phyloP scores from a whole-genome alignment of 1,140 invertebrate species.

The Phortica variegata region DNA sequence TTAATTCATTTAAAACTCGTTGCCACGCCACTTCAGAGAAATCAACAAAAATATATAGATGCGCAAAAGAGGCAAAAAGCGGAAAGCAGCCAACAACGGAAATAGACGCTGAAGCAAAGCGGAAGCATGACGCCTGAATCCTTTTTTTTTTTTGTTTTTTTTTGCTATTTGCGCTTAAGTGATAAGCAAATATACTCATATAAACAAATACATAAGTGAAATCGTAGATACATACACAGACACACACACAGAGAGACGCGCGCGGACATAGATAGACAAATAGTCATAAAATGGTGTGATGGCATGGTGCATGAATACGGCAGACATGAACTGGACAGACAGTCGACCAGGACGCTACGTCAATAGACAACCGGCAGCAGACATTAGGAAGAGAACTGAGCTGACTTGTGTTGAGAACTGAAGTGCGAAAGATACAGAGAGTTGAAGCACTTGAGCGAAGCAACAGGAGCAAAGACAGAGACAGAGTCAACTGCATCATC shows the following conservation, averaged over 20 bases:
- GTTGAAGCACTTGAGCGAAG: no score
- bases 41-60: slow-evolving; percentile 13
- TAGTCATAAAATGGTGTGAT: slow-evolving; percentile 38
- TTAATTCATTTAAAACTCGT: slow-evolving; percentile 54
- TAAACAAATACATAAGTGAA: slow-evolving; percentile 14
- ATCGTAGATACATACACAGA: no score
- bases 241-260: slow-evolving; percentile 14
- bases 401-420: no score
- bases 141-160: no score
- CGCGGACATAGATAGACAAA: slow-evolving; percentile 6
- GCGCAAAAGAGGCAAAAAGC: slow-evolving; percentile 11
- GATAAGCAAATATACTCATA: slow-evolving; percentile 52
- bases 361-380: no score
- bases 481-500: slow-evolving; percentile 43
- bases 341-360: no score
- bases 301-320: no score
- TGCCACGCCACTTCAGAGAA: slow-evolving; percentile 23
- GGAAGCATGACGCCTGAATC: slow-evolving; percentile 25
- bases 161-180: slow-evolving; percentile 54
- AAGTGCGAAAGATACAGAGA: no score
- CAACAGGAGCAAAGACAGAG: neutral
- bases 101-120: slow-evolving; percentile 23
- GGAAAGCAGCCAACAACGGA: slow-evolving; percentile 14
- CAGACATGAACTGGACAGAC: no score
- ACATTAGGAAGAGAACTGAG: no score